These are phyloP conservation scores for Colossoma macropomum DNA, from an alignment of 2,113 vertebrate species.

Conservation along the genomic window DNA sequence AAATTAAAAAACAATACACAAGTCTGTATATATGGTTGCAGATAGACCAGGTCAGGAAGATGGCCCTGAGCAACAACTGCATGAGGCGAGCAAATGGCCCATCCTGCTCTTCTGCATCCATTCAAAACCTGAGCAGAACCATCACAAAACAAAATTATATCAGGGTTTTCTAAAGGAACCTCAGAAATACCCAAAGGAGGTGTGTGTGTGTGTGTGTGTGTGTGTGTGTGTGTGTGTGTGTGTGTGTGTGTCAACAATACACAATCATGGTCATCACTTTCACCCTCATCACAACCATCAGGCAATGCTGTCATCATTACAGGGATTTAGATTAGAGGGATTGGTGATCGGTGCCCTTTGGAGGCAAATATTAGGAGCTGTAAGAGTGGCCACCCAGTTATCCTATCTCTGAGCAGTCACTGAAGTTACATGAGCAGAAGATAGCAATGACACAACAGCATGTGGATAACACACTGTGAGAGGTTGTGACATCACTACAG, in stretches of 20 bases:
- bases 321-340: too few species aligned
- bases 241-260: background rate
- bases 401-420: background rate
- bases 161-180: background rate
- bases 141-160: too few species aligned
- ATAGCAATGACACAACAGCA: too few species aligned
- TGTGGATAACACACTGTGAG: too few species aligned
- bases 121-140: background rate
- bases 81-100: background rate
- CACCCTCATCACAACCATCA: background rate
- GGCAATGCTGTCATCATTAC: conserved; percentile 7
- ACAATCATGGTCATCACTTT: background rate
- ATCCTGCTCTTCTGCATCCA: background rate
- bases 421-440: too few species aligned
- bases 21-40: too few species aligned
- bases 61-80: too few species aligned
- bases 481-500: too few species aligned
- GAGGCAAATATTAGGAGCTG: too few species aligned
- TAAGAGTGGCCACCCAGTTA: background rate
- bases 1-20: too few species aligned
- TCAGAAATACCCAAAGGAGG: background rate
- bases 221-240: too few species aligned
- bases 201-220: too few species aligned
- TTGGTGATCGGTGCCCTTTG: background rate
- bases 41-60: background rate